Conservation (phyloP, 2,113 vertebrate species). For the Callorhinus ursinus region DNA sequence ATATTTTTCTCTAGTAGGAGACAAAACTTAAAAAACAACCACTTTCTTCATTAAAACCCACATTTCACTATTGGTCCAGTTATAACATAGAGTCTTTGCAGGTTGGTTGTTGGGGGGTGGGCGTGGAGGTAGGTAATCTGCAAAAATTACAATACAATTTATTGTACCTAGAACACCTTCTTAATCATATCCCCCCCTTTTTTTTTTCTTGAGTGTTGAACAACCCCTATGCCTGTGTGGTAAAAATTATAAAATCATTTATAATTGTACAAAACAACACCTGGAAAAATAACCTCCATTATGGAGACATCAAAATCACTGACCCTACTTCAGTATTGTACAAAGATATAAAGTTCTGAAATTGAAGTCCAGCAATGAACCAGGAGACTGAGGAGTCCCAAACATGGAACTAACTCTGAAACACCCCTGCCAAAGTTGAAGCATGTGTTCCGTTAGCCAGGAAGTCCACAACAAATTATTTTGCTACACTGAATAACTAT, state of each 20-base stretch:
- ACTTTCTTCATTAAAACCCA: neutral
- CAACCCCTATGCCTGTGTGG: neutral
- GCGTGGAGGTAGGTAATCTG: neutral
- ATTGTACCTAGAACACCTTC: neutral
- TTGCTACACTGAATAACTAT: constrained; percentile 8
- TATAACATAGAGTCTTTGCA: neutral
- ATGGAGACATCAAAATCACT: neutral
- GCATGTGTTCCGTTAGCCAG: neutral
- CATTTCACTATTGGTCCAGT: neutral
- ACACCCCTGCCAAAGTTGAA: neutral
- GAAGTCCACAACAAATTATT: constrained; percentile 6
- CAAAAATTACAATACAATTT: neutral
- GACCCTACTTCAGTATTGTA: constrained; percentile 3
- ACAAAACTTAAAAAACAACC: neutral
- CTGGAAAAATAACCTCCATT: neutral
- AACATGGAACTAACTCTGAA: neutral
- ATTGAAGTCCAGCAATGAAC: neutral
- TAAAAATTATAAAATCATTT: constrained; percentile 33
- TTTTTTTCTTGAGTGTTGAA: neutral
- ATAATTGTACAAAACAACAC: neutral
- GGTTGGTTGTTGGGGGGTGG: rapidly evolving
- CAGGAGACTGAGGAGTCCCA: neutral
- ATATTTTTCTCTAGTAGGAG: neutral
- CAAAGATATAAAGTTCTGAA: neutral
- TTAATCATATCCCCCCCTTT: neutral